Evolutionary conservation across 2,888 invertebrate genomes (phyloP), one percentile per base, ranked within the genome.

Genomic region (Belgica antarctica): DNA sequence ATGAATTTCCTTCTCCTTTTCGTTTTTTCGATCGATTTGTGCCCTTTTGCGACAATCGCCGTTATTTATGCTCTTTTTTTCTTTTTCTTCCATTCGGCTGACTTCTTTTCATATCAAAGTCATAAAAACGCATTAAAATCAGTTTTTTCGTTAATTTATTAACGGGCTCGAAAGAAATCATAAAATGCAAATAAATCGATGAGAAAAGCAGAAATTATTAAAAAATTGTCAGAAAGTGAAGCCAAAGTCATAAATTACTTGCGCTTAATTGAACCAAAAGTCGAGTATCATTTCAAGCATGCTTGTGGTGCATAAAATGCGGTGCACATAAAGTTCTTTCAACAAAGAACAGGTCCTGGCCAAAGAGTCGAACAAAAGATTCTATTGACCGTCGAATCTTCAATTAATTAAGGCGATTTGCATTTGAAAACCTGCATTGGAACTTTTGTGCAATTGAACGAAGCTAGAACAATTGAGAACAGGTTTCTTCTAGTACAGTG

Each of bases 71-170:
- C 31, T 12, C 27, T 59, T 59, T 59, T 15, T 22, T 59, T 19
- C 52, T 19, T 8, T 52, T 52, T 52, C 22, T 34, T 34, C 34
- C 34, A 34, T 34, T 34, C 7, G 12, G 34, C 7, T 7, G 34
- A 46, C 46, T 46, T 46, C 46, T 41, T 41, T 41, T n/a, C 10
- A 31, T 41, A 41, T 41, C 41, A n/a, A n/a, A 8, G 52, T 2
- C 5, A 52, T 17, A 65, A 25, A 62, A 65, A 47, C 46, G 65
- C 65, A 65, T 65, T 63, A 65, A 65, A 65, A 65, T 36, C 65
- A 46, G 46, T 65, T 65, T 41, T 27, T 47, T 36, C n/a, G 63
- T 36, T 65, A 65, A 65, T 65, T 65, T 65, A 65, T 65, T 65
- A 63, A 19, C 31, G 63, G 41, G 22, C 63, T 41, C 41, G 63